Evolutionary conservation across 2,888 invertebrate genomes (phyloP).

Genomic region (Polylopha cassiicola): DNA sequence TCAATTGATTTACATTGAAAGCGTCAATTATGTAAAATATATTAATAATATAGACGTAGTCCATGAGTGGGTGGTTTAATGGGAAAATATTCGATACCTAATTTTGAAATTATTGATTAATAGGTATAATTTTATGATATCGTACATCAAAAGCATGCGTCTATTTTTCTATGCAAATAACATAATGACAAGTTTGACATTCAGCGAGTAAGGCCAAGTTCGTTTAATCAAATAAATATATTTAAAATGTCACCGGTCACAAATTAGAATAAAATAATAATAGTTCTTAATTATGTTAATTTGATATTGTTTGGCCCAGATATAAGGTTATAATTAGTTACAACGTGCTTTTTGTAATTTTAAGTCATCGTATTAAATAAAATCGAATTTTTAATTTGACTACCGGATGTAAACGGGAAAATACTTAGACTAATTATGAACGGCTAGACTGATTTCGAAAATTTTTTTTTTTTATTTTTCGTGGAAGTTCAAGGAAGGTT

Average conservation of each 20-base stretch:
- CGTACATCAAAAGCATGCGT: constrained; percentile 14
- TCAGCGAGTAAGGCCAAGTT: constrained; percentile 44
- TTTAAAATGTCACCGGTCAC: constrained; percentile 33
- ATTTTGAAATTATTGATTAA: constrained; percentile 13
- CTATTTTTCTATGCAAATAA: constrained; percentile 35
- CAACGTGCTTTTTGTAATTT: background rate
- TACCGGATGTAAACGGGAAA: no score
- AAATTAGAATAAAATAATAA: constrained; percentile 39
- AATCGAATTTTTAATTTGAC: no score
- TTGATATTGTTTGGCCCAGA: constrained; percentile 1
- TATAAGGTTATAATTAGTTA: background rate
- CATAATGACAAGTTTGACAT: constrained; percentile 40
- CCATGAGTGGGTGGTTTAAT: no score
- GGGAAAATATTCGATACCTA: constrained; percentile 14
- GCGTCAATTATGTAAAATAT: no score
- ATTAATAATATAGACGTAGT: no score
- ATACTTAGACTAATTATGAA: no score
- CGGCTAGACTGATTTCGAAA: no score
- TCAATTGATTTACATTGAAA: no score
- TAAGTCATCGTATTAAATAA: no score
- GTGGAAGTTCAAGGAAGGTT: no score
- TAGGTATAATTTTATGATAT: constrained; percentile 10
- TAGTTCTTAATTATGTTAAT: constrained; percentile 2
- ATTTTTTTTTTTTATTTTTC: no score
- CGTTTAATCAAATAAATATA: constrained; percentile 43